Conservation (phyloP, 2,113 vertebrate genomes). For the Sisor rabdophorus region DNA sequence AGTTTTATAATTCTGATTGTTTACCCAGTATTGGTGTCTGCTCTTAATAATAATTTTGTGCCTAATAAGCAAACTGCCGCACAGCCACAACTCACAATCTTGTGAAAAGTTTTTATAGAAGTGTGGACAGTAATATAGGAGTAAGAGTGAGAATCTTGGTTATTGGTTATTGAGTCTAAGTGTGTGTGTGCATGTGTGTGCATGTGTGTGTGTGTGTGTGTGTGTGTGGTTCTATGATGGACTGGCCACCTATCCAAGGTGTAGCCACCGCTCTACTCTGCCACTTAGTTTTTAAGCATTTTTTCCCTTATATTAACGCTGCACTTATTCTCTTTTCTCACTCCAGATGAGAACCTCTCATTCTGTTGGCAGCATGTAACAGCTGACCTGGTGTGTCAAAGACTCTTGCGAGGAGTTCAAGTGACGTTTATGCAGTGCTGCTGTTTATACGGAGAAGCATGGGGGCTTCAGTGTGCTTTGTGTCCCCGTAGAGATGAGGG, state of each 20-base stretch:
- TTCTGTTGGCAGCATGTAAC: conserved; percentile 86
- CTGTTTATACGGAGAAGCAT: conserved; percentile 82
- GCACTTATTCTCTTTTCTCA: conserved; percentile 2
- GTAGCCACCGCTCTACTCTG: neutral
- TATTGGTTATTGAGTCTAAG: neutral
- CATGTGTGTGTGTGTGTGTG: neutral
- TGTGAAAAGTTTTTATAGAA: no score
- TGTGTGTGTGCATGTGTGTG: neutral
- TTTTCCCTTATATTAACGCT: neutral
- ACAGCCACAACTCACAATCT: no score
- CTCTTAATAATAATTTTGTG: no score
- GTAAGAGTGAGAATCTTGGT: no score
- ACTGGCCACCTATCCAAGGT: no score
- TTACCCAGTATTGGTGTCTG: no score
- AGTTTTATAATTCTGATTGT: no score
- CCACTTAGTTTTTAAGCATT: neutral
- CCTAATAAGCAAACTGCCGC: no score
- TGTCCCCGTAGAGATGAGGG: conserved; percentile 77
- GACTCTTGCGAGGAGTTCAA: conserved; percentile 70
- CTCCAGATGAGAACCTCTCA: conserved; percentile 75
- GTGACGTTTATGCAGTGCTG: conserved; percentile 83
- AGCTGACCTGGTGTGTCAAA: conserved; percentile 77
- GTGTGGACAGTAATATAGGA: no score
- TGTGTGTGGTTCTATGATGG: neutral
- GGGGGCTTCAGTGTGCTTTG: conserved; percentile 84